These are phyloP conservation scores for Drosophila kokeensis DNA, from an alignment of 2,888 invertebrate genomes.

Conservation along the genomic window DNA sequence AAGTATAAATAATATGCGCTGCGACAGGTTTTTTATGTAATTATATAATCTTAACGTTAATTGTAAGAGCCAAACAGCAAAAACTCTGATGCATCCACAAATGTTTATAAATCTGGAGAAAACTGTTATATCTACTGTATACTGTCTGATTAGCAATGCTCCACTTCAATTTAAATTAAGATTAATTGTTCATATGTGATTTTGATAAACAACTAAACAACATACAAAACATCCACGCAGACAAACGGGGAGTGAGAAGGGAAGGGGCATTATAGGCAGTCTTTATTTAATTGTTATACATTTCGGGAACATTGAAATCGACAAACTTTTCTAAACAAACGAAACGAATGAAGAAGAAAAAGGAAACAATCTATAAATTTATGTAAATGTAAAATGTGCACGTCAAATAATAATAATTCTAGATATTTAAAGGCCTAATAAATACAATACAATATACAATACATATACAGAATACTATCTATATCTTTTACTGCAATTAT, in stretches of 20 bases:
- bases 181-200: conserved; percentile 29
- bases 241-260: conserved; percentile 12
- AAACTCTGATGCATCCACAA: conserved; percentile 39
- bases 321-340: conserved; percentile 57
- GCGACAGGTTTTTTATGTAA: conserved; percentile 67
- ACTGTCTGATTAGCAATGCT: conserved; percentile 33
- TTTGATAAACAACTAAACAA: conserved; percentile 23
- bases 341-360: conserved; percentile 29
- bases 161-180: conserved; percentile 22
- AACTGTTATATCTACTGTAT: conserved; percentile 35
- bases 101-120: conserved; percentile 41
- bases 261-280: conserved; percentile 56
- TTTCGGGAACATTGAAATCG: conserved; percentile 76
- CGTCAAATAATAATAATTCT: conserved; percentile 79
- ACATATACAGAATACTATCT: conserved; percentile 4
- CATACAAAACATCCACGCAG: conserved; percentile 28
- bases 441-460: conserved; percentile 71
- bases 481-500: conserved; percentile 27
- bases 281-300: conserved; percentile 73
- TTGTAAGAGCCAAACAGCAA: conserved; percentile 52
- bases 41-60: conserved; percentile 64
- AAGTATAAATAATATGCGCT: conserved; percentile 22
- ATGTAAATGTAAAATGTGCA: conserved; percentile 80
- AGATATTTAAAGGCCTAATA: conserved; percentile 79
- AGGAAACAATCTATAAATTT: conserved; percentile 54